Base-by-base conservation (phyloP, 2,888 invertebrate species). In the Orthonevra nobilis region DNA sequence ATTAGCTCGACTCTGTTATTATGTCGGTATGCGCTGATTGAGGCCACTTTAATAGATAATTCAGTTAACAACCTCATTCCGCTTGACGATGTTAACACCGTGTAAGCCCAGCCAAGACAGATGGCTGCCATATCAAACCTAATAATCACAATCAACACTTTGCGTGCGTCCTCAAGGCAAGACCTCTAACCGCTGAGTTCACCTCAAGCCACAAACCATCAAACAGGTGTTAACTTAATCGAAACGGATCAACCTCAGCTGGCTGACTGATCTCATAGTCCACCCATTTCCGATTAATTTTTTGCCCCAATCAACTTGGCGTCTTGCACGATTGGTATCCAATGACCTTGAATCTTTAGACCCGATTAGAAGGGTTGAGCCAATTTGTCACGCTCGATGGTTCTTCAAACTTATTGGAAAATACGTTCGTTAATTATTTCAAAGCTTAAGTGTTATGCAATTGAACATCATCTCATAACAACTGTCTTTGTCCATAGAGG, bases 171-270 rank as follows among this genome's bases (percentile, higher is more conserved):
- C 17, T 28, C 36, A 48, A 46, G 56, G 20, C 38, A 12, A 40
- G 19, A 10, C n/a, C 4, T 5, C 5, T 17, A 7, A 40, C 1
- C 7, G 30, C 10, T n/a, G 9, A n/a, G n/a, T n/a, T n/a, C 28
- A 28, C 10, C 9, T n/a, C 28, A 56, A n/a, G 9, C 9, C 38
- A 32, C 23, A 10, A 20, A 58, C 9, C n/a, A 10, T 17, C 23
- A 23, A 23, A 50, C 69, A 60, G 68, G 58, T 60, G 58, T 48
- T 60, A 12, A 17, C 7, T 34, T 40, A 4, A 23, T 52, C 56
- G 60, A 69, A 52, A 60, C 42, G 60, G 50, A 14, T 15, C 19
- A 50, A 38, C 28, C 56, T n/a, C n/a, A 38, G 36, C 15, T 17
- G 5, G 26, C n/a, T n/a, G n/a, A n/a, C n/a, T n/a, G n/a, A n/a